Percentiles rank a stretch among this genome's conserved stretches.
phyloP scores from a whole-genome alignment of 2,888 invertebrate species.

The Sussaba pulchella region DNA sequence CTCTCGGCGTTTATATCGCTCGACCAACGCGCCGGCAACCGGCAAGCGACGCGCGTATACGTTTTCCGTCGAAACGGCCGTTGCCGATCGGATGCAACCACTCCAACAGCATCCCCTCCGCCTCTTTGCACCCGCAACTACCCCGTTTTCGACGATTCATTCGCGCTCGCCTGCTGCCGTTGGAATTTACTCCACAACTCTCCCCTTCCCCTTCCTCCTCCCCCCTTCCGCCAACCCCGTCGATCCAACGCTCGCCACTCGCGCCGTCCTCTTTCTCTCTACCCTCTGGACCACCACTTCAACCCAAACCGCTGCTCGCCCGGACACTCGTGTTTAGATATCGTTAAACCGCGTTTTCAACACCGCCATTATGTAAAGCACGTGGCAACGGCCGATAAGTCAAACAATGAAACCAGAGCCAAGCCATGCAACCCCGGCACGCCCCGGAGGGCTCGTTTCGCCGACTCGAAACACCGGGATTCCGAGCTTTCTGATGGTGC shows the following conservation, averaged over 20 bases:
- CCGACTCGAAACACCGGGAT: slow-evolving; percentile 49
- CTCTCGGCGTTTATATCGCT: slow-evolving; percentile 50
- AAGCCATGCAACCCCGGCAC: slow-evolving; percentile 52
- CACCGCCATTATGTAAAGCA: slow-evolving; percentile 82
- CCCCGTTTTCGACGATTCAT: slow-evolving; percentile 58
- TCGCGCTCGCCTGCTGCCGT: slow-evolving; percentile 31
- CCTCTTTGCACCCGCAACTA: slow-evolving; percentile 22
- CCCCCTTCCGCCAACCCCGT: slow-evolving; percentile 7
- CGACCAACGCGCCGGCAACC: slow-evolving; percentile 12
- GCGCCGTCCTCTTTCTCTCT: no score
- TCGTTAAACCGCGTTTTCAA: slow-evolving; percentile 83
- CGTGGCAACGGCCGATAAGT: slow-evolving; percentile 82
- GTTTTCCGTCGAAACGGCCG: slow-evolving; percentile 40
- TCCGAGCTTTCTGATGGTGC: slow-evolving; percentile 23
- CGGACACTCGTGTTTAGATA: slow-evolving; percentile 81
- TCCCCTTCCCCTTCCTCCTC: neutral
- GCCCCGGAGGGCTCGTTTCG: slow-evolving; percentile 55
- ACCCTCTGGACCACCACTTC: no score
- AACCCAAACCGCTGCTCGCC: slow-evolving; percentile 59
- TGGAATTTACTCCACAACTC: slow-evolving; percentile 36
- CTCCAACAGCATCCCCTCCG: neutral
- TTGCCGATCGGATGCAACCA: slow-evolving; percentile 38
- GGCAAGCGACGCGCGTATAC: slow-evolving; percentile 17
- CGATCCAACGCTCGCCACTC: no score
- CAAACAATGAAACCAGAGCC: slow-evolving; percentile 77